Evolutionary conservation across 2,113 vertebrate species (phyloP).

Genomic region (Hemicordylus capensis): DNA sequence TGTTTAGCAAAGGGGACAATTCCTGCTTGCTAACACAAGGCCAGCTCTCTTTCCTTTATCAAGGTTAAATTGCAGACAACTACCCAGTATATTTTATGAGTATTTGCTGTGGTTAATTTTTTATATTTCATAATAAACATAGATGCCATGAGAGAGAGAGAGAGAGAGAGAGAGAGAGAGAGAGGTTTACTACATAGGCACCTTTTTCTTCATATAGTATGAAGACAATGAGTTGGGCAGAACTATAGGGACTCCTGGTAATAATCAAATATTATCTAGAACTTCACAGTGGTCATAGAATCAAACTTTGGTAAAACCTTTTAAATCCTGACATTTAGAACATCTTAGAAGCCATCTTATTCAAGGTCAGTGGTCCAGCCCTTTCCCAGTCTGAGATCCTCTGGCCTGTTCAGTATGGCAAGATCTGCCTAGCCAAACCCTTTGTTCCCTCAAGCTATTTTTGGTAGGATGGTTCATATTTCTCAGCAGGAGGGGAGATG

Average conservation of each 20-base stretch:
- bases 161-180: no score
- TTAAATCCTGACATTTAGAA: neutral
- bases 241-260: neutral
- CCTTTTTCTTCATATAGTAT: neutral
- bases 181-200: no score
- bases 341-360: neutral
- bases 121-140: neutral
- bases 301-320: neutral
- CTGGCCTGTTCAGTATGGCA: neutral
- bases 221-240: neutral
- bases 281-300: neutral
- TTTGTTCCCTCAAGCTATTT: conserved; percentile 12
- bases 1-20: no score
- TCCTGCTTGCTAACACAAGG: no score
- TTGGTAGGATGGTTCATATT: neutral
- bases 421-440: neutral
- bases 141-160: no score
- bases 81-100: neutral
- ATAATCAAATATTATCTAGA: neutral
- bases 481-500: conserved; percentile 12
- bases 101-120: neutral
- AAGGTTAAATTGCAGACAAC: no score
- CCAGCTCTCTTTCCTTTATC: no score
- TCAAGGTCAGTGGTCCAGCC: no score
- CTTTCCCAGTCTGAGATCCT: neutral